Evolutionary conservation across 2,888 invertebrate species (phyloP), one percentile per base, ranked within the genome.

Genomic region (Asteroscopus sphinx): DNA sequence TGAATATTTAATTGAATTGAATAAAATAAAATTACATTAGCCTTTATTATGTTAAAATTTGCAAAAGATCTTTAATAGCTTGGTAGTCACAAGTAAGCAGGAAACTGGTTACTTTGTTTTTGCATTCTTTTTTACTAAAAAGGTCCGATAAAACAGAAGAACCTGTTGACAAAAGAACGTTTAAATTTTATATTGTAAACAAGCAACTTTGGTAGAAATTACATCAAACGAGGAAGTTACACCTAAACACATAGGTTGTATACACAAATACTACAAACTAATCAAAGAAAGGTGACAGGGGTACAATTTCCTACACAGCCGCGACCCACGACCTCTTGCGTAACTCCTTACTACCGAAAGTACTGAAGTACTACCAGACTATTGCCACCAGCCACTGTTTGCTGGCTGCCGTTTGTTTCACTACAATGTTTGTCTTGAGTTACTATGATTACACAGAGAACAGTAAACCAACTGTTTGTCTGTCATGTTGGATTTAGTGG

Each of bases 201-300:
- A n/a, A n/a, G n/a, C 21, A 4, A 21, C 21, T 21, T 6, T 6
- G 21, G 21, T 4, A 26, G 11, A 21, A 12, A 30, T 46, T 52
- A 48, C 47, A n/a, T 8, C 11, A 37, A 47, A 49, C 42, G 9
- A 53, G 44, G 47, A 58, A 59, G 8, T 36, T 13, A 17, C 41
- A 9, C 16, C 16, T 48, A 21, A 45, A 13, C 40, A 41, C 15
- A 4, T 45, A 51, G 16, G 37, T 28, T 6, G 3, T 57, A n/a
- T 30, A 25, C 30, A 25, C 30, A 63, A 63, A 63, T 42, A 47
- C 40, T 39, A 41, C 35, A 70, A 56, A 59, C 40, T 41, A 53
- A 67, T 56, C 26, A 53, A 47, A 47, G 47, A 62, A 49, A 54
- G 45, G 7, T 51, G 41, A 30, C 58, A 44, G n/a, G n/a, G n/a